Evolutionary conservation across 2,888 invertebrate genomes (phyloP).

Genomic region (Strigamia transsilvanica): DNA sequence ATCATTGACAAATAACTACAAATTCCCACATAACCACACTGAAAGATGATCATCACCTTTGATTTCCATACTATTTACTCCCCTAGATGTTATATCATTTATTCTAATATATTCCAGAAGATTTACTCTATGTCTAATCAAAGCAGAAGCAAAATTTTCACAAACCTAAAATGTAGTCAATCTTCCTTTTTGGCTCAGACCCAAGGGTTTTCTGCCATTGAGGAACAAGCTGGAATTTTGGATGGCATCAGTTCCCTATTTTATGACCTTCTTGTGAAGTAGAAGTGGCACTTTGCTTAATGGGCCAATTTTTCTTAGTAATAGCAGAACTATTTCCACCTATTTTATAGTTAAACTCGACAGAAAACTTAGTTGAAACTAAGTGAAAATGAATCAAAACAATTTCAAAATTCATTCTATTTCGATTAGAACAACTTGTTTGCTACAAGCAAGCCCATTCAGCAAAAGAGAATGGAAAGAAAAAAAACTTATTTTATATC

Average conservation of each 20-base stretch:
- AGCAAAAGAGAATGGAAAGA: not conserved
- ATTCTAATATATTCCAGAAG: not conserved
- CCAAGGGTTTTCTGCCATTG: slow-evolving; percentile 30
- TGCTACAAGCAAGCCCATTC: not conserved
- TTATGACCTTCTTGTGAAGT: slow-evolving; percentile 30
- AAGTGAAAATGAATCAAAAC: slow-evolving; percentile 30
- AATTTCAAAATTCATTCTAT: not conserved
- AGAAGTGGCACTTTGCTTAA: slow-evolving; percentile 30
- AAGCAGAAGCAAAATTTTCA: slow-evolving; percentile 30
- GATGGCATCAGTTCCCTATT: slow-evolving; percentile 30
- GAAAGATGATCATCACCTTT: not conserved
- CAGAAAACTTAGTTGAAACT: slow-evolving; percentile 6
- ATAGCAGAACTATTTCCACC: slow-evolving; percentile 26
- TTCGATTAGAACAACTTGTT: slow-evolving; percentile 3
- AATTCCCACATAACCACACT: not conserved
- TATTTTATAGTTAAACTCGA: slow-evolving; percentile 24
- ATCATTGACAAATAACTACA: not conserved
- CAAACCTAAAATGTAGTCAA: slow-evolving; percentile 30
- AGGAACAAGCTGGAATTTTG: slow-evolving; percentile 21
- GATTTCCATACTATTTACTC: not conserved
- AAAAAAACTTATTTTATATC: not conserved
- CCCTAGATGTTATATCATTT: not conserved
- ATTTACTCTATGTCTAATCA: slow-evolving; percentile 3
- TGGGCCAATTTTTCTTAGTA: slow-evolving; percentile 30
- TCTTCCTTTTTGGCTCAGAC: slow-evolving; percentile 18